Percentiles rank a stretch among this genome's conserved stretches.
phyloP scores from a whole-genome alignment of 2,113 vertebrate species.

The Rhadina sibilatrix region DNA sequence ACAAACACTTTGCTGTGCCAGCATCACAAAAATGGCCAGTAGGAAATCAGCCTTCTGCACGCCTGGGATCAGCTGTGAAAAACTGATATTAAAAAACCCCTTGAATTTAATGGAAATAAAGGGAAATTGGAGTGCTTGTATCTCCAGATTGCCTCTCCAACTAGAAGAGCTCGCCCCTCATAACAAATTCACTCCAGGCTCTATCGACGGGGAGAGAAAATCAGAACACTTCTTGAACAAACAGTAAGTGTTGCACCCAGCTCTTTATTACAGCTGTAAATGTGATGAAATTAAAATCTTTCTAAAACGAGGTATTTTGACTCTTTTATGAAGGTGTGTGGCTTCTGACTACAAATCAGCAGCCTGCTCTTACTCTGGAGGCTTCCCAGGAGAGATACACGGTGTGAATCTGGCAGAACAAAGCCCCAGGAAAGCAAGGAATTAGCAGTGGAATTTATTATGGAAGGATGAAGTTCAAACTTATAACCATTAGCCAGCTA shows the following conservation, averaged over 20 bases:
- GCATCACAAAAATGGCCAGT: rapidly evolving
- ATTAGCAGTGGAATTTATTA: not conserved
- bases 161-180: not conserved
- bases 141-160: not conserved
- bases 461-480: not conserved
- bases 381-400: not conserved
- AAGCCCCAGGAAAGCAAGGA: not conserved
- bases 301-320: not conserved
- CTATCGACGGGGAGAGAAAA: not conserved
- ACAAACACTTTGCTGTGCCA: not conserved
- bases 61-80: not conserved
- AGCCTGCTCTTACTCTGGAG: not conserved
- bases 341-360: not conserved
- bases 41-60: not conserved
- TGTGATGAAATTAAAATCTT: not conserved
- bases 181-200: not conserved
- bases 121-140: not conserved
- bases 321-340: not conserved
- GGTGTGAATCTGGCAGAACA: not conserved
- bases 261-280: not conserved
- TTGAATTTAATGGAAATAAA: not conserved
- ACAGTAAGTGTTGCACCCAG: not conserved
- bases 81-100: not conserved
- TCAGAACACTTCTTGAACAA: not conserved
- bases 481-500: not conserved